phyloP scores from a whole-genome alignment of 2,797 vertebrate species.

The Enteromius treurensis region DNA sequence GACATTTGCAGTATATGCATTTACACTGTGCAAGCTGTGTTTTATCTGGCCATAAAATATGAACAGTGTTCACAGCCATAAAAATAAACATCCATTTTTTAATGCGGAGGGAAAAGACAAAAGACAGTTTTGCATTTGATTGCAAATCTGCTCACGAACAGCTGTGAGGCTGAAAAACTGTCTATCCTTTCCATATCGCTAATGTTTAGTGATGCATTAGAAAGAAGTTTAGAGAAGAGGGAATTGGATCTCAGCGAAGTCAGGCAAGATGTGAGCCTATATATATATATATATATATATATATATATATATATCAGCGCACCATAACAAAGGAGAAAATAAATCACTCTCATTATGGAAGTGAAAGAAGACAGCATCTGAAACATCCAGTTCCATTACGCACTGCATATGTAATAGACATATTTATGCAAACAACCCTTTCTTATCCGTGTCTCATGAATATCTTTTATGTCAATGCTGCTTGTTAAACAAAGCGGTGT shows the following conservation, averaged over 20 bases:
- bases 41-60: not conserved
- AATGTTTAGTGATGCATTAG: slow-evolving; percentile 35
- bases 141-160: slow-evolving; percentile 24
- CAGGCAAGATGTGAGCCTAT: slow-evolving; percentile 2
- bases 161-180: slow-evolving; percentile 8
- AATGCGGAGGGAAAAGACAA: not conserved
- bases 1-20: not conserved
- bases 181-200: slow-evolving; percentile 10
- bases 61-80: not conserved
- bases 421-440: slow-evolving; percentile 46
- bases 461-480: slow-evolving; percentile 21
- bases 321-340: slow-evolving; percentile 12
- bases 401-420: slow-evolving; percentile 25
- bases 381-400: slow-evolving; percentile 19
- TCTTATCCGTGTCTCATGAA: slow-evolving; percentile 31
- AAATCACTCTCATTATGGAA: slow-evolving; percentile 18
- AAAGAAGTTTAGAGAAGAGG: slow-evolving; percentile 9
- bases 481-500: slow-evolving; percentile 32
- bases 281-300: slow-evolving; percentile 7
- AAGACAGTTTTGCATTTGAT: slow-evolving; percentile 24
- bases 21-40: too few species aligned
- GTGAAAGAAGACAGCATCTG: slow-evolving; percentile 12
- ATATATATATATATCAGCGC: slow-evolving; percentile 1
- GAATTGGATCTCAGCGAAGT: not conserved
- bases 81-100: not conserved